Evolutionary conservation across 2,797 vertebrate genomes (phyloP), one percentile per base, ranked within the genome.

Genomic region (Salarias fasciatus): DNA sequence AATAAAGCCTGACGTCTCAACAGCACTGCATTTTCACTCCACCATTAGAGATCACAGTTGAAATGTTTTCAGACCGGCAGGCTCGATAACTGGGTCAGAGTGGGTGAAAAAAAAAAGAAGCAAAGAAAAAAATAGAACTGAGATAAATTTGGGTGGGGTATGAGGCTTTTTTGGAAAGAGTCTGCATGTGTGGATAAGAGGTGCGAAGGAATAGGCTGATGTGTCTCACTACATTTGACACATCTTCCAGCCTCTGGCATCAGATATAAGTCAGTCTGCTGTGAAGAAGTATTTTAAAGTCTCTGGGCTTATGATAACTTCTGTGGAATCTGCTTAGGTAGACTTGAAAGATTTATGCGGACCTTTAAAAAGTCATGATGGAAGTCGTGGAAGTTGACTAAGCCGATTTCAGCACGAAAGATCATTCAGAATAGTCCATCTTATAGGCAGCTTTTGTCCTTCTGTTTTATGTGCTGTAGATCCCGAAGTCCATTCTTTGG

Each of bases 261-360:
- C 88, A 89, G 89, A 90, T 91, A 91, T 91, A 91, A 87, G 82
- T 77, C 68, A 59, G 67, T 69, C 55, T 47, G 66, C 78, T 79
- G 69, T 43, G 53, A 62, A 84, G 57, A 72, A 68, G 72, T 60
- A 69, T 84, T 88, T 72, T 68, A 62, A 85, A 86, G 83, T 89
- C 80, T 77, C 56, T 14, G 58, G 66, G 80, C 71, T 88, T 83
- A 88, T 59, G 76, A 79, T 79, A 77, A 82, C 86, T 80, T 49
- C 54, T 76, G 73, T 86, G 83, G 74, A 81, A 85, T 88, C 84
- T 63, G 72, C 88, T 90, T 86, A 86, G 69, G 75, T 82, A 72
- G 70, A 84, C 78, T 64, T 61, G 53, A 80, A 82, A 86, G 81
- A 88, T 88, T 77, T 85, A 87, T 83, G 69, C 43, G 52, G 57